Evolutionary conservation across 1,140 invertebrate species (phyloP).

Genomic region (Idris sp.): DNA sequence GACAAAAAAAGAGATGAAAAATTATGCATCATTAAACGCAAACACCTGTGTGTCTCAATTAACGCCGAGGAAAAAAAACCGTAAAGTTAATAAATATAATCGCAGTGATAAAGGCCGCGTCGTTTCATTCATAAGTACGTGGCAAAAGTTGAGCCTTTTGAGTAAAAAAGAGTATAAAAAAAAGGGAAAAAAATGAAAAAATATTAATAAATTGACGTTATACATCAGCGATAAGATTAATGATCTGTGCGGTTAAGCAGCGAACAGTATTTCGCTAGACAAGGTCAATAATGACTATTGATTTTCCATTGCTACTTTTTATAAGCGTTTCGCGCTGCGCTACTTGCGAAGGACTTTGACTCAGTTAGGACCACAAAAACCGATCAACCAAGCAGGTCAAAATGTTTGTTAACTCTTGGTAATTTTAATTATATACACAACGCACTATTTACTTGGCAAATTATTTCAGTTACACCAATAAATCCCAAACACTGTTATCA

Average conservation of each 20-base stretch:
- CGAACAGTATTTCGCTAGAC: slow-evolving; percentile 40
- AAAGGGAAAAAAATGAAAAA: too few relatives aligned
- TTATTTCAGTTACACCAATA: too few relatives aligned
- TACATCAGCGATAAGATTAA: slow-evolving; percentile 40
- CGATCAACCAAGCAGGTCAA: slow-evolving; percentile 39
- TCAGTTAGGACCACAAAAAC: slow-evolving; percentile 50
- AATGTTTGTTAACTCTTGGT: slow-evolving; percentile 37
- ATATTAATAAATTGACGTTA: slow-evolving; percentile 35
- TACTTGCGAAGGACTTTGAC: slow-evolving; percentile 56
- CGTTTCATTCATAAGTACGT: slow-evolving; percentile 34
- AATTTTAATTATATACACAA: slow-evolving; percentile 24
- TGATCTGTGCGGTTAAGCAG: slow-evolving; percentile 25
- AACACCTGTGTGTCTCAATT: slow-evolving; percentile 5
- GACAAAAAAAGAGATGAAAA: neutral
- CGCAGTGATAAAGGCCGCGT: slow-evolving; percentile 15
- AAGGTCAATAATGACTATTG: slow-evolving; percentile 53
- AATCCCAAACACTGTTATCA: too few relatives aligned
- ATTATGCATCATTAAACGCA: slow-evolving; percentile 7
- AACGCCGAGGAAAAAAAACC: slow-evolving; percentile 3
- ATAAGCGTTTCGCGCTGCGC: slow-evolving; percentile 32
- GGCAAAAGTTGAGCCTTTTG: too few relatives aligned
- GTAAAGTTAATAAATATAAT: slow-evolving; percentile 26
- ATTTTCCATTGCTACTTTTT: slow-evolving; percentile 50
- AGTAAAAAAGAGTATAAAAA: too few relatives aligned
- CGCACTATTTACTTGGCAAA: slow-evolving; percentile 17